phyloP scores from a whole-genome alignment of 2,888 invertebrate genomes.

The Lepidocyrtinus sp. region DNA sequence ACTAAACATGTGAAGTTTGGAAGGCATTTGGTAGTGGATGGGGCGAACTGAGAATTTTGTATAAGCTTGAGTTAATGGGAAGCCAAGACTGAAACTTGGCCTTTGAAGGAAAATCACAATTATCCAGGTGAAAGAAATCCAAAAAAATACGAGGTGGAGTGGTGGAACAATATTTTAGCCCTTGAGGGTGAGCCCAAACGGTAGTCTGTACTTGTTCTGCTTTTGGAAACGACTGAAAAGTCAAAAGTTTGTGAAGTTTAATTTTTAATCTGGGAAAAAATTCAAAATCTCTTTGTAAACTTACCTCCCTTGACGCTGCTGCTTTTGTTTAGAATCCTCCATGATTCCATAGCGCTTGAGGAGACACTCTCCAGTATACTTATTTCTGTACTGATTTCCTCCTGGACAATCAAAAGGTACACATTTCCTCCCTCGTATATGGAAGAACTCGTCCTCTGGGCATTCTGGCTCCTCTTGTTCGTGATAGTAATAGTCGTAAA shows the following conservation, averaged over 20 bases:
- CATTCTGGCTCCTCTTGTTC: conserved; percentile 52
- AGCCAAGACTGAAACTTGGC: too few relatives aligned
- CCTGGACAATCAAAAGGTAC: conserved; percentile 58
- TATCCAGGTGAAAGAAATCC: neutral
- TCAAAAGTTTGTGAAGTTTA: neutral
- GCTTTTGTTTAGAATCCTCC: neutral
- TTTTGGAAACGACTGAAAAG: conserved; percentile 20
- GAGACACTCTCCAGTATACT: conserved; percentile 51
- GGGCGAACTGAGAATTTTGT: too few relatives aligned
- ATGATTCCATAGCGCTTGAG: conserved; percentile 5
- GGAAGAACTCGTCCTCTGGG: conserved; percentile 48
- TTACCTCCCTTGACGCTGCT: neutral
- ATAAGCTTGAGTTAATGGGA: too few relatives aligned
- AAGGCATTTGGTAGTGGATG: too few relatives aligned
- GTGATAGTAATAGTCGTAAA: conserved; percentile 27
- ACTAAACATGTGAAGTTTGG: too few relatives aligned
- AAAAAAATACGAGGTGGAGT: neutral
- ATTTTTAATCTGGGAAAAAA: too few relatives aligned
- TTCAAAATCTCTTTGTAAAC: too few relatives aligned
- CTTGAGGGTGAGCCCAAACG: conserved; percentile 43
- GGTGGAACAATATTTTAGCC: conserved; percentile 23
- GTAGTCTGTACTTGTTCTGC: conserved; percentile 30
- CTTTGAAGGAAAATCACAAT: too few relatives aligned
- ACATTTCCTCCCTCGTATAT: conserved; percentile 44
- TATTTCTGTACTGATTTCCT: conserved; percentile 45